Evolutionary conservation across 2,797 vertebrate genomes (phyloP), one percentile per base, ranked within the genome.

Genomic region (Betta splendens): DNA sequence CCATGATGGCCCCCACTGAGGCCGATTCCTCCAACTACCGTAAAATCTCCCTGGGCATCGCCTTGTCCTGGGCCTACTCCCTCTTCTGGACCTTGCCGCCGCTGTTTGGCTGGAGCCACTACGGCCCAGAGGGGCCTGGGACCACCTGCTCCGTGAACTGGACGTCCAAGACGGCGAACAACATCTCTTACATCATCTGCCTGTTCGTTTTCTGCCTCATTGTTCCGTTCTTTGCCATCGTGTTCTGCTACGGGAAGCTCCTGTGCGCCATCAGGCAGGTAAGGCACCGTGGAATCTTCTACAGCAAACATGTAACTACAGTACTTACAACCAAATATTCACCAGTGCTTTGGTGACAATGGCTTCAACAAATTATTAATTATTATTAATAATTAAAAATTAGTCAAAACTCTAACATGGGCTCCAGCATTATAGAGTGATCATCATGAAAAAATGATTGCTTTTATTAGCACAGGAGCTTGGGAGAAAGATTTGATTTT

Each of bases 61-160:
- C 73, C 25, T 60, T 94, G 40, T 93, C 93, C 58, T 94, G 94
- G 93, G 72, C 62, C 0, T 94, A 94, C 76, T 93, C 92, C 38
- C 80, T 95, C 56, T 3, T 89, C 38, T 95, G 94, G 94, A 93
- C 91, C 5, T 5, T 83, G 21, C 93, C 93, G 0, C 93, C 91
- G 0, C 92, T 94, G 20, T 88, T 94, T 2, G 93, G 93, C 43
- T 95, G 94, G 94, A 95, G 93, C 75, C 88, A 82, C 32, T 94
- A 93, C 0, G 90, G 92, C 23, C 93, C 87, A 0, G 93, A 96
- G 72, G 93, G 92, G 9, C 85, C 93, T 2, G 94, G 93, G 11
- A 93, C 93, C 68, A 95, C 89, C 8, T 94, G 93, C 80, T 95
- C 93, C 0, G 89, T 94, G 1, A 90, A 94, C 85, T 95, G 93